Percentiles rank a stretch among this genome's conserved stretches.
These are phyloP conservation scores for Pagrus major DNA, from an alignment of 2,113 vertebrate species.

Conservation along the genomic window DNA sequence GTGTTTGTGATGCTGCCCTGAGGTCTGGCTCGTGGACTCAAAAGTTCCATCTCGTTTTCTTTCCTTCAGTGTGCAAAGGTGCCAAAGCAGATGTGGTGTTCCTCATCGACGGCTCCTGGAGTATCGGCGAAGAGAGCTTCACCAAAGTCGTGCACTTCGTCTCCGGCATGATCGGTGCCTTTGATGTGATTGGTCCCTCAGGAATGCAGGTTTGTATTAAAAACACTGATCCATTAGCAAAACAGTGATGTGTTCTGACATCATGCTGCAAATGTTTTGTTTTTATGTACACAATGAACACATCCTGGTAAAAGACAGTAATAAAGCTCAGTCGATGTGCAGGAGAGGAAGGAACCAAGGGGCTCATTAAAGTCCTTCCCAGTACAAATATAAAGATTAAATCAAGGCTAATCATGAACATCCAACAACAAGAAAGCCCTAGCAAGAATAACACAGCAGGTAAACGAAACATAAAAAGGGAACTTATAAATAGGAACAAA, in stretches of 20 bases:
- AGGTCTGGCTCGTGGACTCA: constrained; percentile 5
- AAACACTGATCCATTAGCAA: not conserved
- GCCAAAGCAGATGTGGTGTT: constrained; percentile 99
- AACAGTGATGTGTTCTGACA: not conserved
- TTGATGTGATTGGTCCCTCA: constrained; percentile 90
- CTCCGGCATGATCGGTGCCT: constrained; percentile 91
- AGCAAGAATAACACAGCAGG: not conserved
- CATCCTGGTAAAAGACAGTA: not conserved
- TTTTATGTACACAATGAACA: constrained; percentile 2
- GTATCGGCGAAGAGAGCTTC: constrained; percentile 98
- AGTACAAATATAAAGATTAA: not conserved
- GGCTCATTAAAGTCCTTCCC: not conserved
- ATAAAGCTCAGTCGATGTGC: not conserved
- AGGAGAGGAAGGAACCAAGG: not conserved
- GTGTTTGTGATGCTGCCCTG: constrained; percentile 3
- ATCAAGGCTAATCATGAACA: not conserved
- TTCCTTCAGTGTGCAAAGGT: constrained; percentile 91
- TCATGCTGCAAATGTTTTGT: not conserved
- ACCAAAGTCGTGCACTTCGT: constrained; percentile 94
- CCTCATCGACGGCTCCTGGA: constrained; percentile 98
- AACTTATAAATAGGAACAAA: not conserved
- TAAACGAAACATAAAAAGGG: not conserved
- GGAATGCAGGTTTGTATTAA: constrained; percentile 92
- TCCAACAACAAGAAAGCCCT: not conserved
- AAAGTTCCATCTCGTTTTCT: constrained; percentile 32